These are phyloP conservation scores for Isotomurus palustris DNA, from an alignment of 2,888 invertebrate genomes.

Conservation along the genomic window DNA sequence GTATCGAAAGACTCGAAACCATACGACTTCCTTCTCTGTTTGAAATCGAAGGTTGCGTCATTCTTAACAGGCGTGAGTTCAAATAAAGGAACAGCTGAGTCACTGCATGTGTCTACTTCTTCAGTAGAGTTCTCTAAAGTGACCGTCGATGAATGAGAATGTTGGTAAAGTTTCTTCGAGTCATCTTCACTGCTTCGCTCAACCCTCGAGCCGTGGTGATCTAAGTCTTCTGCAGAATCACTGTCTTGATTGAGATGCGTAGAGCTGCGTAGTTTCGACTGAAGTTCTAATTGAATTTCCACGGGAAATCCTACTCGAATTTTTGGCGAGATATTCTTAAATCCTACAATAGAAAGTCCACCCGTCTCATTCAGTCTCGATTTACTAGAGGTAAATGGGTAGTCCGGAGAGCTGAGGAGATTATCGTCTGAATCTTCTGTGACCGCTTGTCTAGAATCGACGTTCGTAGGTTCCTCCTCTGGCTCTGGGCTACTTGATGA, in stretches of 20 bases:
- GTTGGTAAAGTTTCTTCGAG: too few relatives aligned
- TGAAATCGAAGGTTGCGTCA: constrained; percentile 57
- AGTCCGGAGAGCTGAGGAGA: constrained; percentile 21
- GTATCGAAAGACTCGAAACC: constrained; percentile 58
- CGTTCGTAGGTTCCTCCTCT: constrained; percentile 22
- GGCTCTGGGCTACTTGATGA: constrained; percentile 32
- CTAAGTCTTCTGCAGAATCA: too few relatives aligned
- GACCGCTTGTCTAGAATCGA: constrained; percentile 21
- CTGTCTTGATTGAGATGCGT: too few relatives aligned
- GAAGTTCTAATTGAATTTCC: constrained; percentile 45
- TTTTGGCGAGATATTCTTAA: constrained; percentile 45
- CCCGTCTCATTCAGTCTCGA: constrained; percentile 13
- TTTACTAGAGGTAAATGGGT: too few relatives aligned
- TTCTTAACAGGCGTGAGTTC: constrained; percentile 16
- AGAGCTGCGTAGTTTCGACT: constrained; percentile 38
- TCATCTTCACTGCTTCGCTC: too few relatives aligned
- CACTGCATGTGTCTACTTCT: too few relatives aligned
- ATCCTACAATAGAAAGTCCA: constrained; percentile 37
- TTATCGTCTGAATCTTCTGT: constrained; percentile 33
- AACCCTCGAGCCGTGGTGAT: too few relatives aligned
- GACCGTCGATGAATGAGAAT: too few relatives aligned
- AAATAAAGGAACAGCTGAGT: constrained; percentile 12
- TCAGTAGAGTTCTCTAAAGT: too few relatives aligned
- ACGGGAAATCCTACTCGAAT: constrained; percentile 45
- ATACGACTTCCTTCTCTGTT: constrained; percentile 67